Evolutionary conservation across 2,797 vertebrate genomes (phyloP).

Genomic region (Hephaestus fuliginosus): DNA sequence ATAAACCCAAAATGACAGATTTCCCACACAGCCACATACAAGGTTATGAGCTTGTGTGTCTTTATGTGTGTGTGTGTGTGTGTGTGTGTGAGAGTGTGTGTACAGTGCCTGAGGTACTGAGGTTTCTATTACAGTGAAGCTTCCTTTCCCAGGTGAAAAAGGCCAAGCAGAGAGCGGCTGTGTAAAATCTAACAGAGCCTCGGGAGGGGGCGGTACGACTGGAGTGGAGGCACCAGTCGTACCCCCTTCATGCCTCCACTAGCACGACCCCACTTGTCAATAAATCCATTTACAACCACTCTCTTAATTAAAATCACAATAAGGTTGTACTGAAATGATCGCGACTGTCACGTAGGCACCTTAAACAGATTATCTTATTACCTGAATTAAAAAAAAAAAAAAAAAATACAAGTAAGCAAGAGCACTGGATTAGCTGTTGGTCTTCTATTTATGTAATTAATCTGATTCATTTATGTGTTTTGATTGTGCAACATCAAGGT

Average conservation of each 20-base stretch:
- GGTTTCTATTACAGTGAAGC: conserved; percentile 70
- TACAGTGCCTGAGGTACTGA: conserved; percentile 61
- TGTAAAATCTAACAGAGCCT: conserved; percentile 67
- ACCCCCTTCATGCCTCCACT: conserved; percentile 12
- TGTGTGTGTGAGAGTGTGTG: conserved; percentile 12
- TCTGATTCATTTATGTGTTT: not conserved
- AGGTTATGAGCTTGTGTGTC: not conserved
- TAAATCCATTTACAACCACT: conserved; percentile 15
- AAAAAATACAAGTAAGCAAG: not conserved
- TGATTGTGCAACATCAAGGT: not conserved
- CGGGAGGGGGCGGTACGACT: conserved; percentile 24
- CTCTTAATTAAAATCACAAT: conserved; percentile 5
- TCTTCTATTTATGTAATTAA: not conserved
- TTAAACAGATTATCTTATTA: not conserved
- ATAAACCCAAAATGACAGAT: conserved; percentile 17
- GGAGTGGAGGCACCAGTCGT: conserved; percentile 8
- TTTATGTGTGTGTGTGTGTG: conserved; percentile 1
- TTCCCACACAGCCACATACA: not conserved
- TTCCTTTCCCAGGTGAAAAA: conserved; percentile 81
- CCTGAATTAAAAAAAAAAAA: not conserved
- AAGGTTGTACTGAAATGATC: not conserved
- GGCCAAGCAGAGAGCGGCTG: conserved; percentile 44
- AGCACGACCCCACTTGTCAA: conserved; percentile 9
- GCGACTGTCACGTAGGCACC: not conserved
- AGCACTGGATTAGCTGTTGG: not conserved